Conservation (phyloP, 2,888 invertebrate species). For the Drosophila nigritarsus region DNA sequence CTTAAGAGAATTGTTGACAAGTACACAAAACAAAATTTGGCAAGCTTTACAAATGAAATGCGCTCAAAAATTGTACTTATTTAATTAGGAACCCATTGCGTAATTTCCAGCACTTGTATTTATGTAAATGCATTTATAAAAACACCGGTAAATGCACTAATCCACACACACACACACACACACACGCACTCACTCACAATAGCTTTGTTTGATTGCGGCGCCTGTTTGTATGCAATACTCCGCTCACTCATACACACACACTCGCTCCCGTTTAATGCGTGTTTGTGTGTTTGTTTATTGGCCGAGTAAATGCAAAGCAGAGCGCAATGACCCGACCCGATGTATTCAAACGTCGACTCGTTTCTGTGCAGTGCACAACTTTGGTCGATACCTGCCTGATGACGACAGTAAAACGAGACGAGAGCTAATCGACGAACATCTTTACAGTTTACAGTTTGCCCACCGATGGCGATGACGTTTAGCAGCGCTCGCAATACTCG, state of each 20-base stretch:
- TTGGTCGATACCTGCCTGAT: constrained; percentile 57
- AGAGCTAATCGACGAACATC: constrained; percentile 43
- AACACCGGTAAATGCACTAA: constrained; percentile 21
- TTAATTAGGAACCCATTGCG: neutral
- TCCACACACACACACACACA: constrained; percentile 10
- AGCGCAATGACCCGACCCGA: constrained; percentile 83
- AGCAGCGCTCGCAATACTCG: constrained; percentile 18
- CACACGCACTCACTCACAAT: constrained; percentile 8
- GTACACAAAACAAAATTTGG: constrained; percentile 5
- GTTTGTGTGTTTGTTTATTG: constrained; percentile 23
- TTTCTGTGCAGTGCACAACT: constrained; percentile 76
- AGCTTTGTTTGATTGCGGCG: constrained; percentile 33
- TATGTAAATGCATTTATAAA: neutral
- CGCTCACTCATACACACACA: constrained; percentile 14
- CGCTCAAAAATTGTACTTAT: neutral
- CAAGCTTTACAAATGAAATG: constrained; percentile 16
- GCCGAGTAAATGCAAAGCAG: constrained; percentile 61
- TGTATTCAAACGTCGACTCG: constrained; percentile 83
- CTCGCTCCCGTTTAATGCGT: constrained; percentile 3
- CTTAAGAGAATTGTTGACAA: constrained; percentile 16
- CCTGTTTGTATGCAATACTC: constrained; percentile 56
- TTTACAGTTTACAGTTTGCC: constrained; percentile 17
- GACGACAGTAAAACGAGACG: constrained; percentile 41
- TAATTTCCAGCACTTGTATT: neutral
- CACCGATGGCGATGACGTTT: constrained; percentile 47